Conservation (phyloP, 2,888 invertebrate species). For the Eutolmus rufibarbis region DNA sequence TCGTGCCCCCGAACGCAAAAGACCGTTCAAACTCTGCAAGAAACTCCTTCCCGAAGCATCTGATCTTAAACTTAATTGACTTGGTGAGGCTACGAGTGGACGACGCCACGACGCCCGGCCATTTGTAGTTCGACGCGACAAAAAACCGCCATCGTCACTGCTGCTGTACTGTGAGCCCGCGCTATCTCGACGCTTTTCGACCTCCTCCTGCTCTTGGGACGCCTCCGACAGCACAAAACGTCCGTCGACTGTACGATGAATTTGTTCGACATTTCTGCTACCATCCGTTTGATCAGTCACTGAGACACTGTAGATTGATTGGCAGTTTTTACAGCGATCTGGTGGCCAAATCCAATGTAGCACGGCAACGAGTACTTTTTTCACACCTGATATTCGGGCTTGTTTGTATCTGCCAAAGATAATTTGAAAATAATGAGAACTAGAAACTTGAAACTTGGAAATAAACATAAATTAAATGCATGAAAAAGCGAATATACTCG, state of each 20-base stretch:
- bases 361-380: constrained; percentile 72
- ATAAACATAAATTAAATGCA: not conserved
- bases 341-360: constrained; percentile 80
- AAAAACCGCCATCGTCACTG: constrained; percentile 86
- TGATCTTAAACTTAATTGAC: constrained; percentile 73
- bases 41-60: constrained; percentile 70
- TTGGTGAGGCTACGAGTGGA: constrained; percentile 71
- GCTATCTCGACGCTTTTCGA: constrained; percentile 64
- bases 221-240: constrained; percentile 70
- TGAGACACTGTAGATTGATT: constrained; percentile 62
- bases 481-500: not conserved
- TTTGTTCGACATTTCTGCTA: constrained; percentile 69
- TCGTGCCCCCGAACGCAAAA: constrained; percentile 55
- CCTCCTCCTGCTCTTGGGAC: constrained; percentile 50
- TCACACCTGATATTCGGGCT: constrained; percentile 93
- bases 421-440: not conserved
- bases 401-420: constrained; percentile 77
- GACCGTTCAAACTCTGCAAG: constrained; percentile 59
- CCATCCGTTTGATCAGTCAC: constrained; percentile 58
- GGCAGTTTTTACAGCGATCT: constrained; percentile 71
- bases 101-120: constrained; percentile 71
- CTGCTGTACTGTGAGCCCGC: constrained; percentile 68
- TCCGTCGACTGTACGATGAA: constrained; percentile 77
- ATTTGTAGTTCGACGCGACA: constrained; percentile 68
- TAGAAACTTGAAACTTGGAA: no score